These are phyloP conservation scores for Eretmocerus hayati DNA, from an alignment of 2,888 invertebrate genomes.

Conservation along the genomic window DNA sequence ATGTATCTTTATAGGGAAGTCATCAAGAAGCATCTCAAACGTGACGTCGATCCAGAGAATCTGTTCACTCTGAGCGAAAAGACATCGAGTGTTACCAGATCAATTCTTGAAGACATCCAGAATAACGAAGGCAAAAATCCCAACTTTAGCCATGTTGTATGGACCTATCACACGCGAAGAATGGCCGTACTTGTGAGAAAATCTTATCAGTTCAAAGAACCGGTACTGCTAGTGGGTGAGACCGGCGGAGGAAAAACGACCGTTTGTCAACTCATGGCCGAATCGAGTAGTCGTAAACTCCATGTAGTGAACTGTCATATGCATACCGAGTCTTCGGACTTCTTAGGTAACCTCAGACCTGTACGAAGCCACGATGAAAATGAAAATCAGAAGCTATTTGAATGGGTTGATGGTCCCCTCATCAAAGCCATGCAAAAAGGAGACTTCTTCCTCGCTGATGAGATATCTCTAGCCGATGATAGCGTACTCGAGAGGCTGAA, in stretches of 20 bases:
- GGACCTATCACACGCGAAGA: conserved; percentile 88
- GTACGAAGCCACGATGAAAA: conserved; percentile 60
- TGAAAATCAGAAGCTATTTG: conserved; percentile 63
- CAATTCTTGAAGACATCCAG: conserved; percentile 64
- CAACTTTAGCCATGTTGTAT: conserved; percentile 75
- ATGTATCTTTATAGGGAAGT: conserved; percentile 55
- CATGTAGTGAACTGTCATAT: conserved; percentile 94
- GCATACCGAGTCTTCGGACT: conserved; percentile 97
- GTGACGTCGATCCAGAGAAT: conserved; percentile 61
- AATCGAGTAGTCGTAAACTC: conserved; percentile 59
- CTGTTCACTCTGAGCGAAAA: conserved; percentile 63
- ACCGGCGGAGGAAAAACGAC: conserved; percentile 98
- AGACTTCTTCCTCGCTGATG: conserved; percentile 88
- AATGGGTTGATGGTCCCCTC: conserved; percentile 97
- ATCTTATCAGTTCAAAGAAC: conserved; percentile 86
- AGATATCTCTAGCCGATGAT: conserved; percentile 98
- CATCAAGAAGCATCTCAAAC: conserved; percentile 70
- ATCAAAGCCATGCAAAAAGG: conserved; percentile 86
- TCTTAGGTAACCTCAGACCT: conserved; percentile 91
- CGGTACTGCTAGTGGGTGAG: conserved; percentile 91
- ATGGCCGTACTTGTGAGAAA: conserved; percentile 72
- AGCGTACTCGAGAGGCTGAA: conserved; percentile 96
- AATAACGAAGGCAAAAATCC: conserved; percentile 52
- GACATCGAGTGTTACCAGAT: conserved; percentile 71
- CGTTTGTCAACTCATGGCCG: conserved; percentile 81